Conservation (phyloP, 92 coral and sea anemone genomes). For the Plumapathes pennacea region DNA sequence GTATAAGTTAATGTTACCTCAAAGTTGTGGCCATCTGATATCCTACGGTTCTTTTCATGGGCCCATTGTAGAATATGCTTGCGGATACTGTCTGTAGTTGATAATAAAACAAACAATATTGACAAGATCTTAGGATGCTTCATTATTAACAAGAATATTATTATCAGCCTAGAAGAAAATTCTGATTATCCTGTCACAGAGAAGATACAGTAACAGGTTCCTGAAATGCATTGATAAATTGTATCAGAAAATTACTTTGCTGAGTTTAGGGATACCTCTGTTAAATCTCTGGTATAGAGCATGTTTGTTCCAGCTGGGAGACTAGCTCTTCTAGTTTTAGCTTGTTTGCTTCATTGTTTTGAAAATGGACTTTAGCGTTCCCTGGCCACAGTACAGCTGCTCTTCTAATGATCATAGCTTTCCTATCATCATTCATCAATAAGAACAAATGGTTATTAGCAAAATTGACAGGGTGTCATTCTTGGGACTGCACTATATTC, state of each 20-base stretch:
- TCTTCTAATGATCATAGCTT: slow-evolving; percentile 3
- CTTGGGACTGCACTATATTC: too few species aligned
- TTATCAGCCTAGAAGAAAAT: too few species aligned
- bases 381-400: slow-evolving; percentile 27
- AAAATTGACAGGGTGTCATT: too few species aligned
- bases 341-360: slow-evolving; percentile 22
- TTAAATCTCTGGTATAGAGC: slow-evolving; percentile 34
- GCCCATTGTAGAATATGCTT: slow-evolving; percentile 45
- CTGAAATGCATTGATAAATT: too few species aligned
- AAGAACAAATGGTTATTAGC: too few species aligned
- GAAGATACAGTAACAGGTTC: too few species aligned
- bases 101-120: background rate
- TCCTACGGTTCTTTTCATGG: slow-evolving; percentile 41
- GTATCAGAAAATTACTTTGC: slow-evolving; percentile 1
- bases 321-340: slow-evolving; percentile 41
- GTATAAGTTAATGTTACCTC: slow-evolving; percentile 47
- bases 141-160: background rate
- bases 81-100: slow-evolving; percentile 38
- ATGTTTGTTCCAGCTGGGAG: slow-evolving; percentile 17
- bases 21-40: slow-evolving; percentile 51
- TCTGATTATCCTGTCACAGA: too few species aligned
- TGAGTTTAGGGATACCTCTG: slow-evolving; percentile 8
- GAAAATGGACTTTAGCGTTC: slow-evolving; percentile 38
- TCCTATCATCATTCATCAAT: slow-evolving; percentile 1
- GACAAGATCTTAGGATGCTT: background rate